Base-by-base conservation (phyloP, 2,797 vertebrate species). In the Neopelma chrysocephalum region DNA sequence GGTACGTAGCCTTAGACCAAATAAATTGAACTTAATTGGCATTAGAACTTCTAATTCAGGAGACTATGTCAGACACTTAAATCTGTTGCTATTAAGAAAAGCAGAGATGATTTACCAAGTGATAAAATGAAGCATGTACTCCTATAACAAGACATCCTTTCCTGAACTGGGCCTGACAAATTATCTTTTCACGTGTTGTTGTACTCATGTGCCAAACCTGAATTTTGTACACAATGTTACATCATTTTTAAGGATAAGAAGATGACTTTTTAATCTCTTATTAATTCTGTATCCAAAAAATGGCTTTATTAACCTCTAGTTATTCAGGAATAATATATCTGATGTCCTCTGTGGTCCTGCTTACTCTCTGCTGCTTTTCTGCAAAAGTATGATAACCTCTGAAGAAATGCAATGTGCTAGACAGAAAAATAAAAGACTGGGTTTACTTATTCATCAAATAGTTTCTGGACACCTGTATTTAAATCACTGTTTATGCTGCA, bases 321-420 rank as follows among this genome's bases (percentile, higher is more conserved):
- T 92, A 93, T 47, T 89, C 90, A 83, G 68, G 50, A 94, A 70
- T 92, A 84, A 88, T 75, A 32, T 36, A 78, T 85, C 72, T 93
- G 91, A 73, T 93, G 72, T 69, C 50, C n/a, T 90, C 48, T 50
- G 64, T 69, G 40, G 64, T 87, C 50, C 68, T 87, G 15, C 64
- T 91, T 92, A 68, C 80, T 81, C 92, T 91, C 48, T 85, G 58
- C 57, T 92, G 78, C 61, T 87, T 75, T 94, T 65, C 93, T 94
- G 90, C 53, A 93, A n/a, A 84, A 53, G 31, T 7, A 5, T 65
- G 58, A 91, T 89, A 87, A 64, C 69, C 66, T 87, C 69, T 65
- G 73, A 76, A 95, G 61, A 73, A 90, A 71, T 47, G 40, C 50
- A 60, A 15, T n/a, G n/a, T 78, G 31, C 64, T 78, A 68, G n/a